Evolutionary conservation across 2,888 invertebrate genomes (phyloP).

Genomic region (Drosophila aldrichi): DNA sequence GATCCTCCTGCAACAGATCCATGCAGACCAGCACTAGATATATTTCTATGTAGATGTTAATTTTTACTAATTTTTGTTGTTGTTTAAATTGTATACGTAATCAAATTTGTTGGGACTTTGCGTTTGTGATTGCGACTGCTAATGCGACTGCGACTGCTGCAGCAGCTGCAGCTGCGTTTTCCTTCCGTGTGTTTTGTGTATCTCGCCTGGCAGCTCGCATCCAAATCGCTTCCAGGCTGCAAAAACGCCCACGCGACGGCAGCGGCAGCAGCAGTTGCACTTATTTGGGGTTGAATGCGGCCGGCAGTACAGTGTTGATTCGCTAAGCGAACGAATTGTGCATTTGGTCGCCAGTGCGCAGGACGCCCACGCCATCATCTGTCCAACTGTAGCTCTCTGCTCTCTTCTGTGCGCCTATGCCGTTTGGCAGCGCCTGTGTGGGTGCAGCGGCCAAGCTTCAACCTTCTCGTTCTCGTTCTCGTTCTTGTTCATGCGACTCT

Average conservation of each 20-base stretch:
- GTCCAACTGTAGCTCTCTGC: slow-evolving; percentile 5
- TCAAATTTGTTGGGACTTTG: slow-evolving; percentile 10
- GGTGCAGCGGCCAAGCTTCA: slow-evolving; percentile 30
- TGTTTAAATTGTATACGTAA: slow-evolving; percentile 14
- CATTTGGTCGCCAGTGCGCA: slow-evolving; percentile 43
- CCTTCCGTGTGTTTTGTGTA: slow-evolving; percentile 43
- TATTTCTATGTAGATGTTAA: background rate
- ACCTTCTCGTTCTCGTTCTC: slow-evolving; percentile 5
- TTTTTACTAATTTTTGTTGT: background rate
- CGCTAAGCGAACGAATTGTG: slow-evolving; percentile 2
- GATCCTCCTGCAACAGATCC: slow-evolving; percentile 40
- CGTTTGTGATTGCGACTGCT: slow-evolving; percentile 27
- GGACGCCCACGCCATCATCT: slow-evolving; percentile 39
- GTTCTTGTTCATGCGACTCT: background rate
- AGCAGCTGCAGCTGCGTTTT: slow-evolving; percentile 34
- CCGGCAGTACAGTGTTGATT: slow-evolving; percentile 38
- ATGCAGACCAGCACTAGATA: slow-evolving; percentile 22
- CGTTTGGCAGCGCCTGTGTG: slow-evolving; percentile 71
- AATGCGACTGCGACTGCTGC: slow-evolving; percentile 29
- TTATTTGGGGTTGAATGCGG: slow-evolving; percentile 53
- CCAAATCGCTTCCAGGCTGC: slow-evolving; percentile 66
- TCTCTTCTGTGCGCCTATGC: slow-evolving; percentile 56
- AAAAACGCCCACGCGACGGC: slow-evolving; percentile 44
- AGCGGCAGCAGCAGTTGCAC: slow-evolving; percentile 25
- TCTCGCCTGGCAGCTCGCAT: slow-evolving; percentile 32